phyloP scores from a whole-genome alignment of 2,797 vertebrate genomes.

The Enoplosus armatus region DNA sequence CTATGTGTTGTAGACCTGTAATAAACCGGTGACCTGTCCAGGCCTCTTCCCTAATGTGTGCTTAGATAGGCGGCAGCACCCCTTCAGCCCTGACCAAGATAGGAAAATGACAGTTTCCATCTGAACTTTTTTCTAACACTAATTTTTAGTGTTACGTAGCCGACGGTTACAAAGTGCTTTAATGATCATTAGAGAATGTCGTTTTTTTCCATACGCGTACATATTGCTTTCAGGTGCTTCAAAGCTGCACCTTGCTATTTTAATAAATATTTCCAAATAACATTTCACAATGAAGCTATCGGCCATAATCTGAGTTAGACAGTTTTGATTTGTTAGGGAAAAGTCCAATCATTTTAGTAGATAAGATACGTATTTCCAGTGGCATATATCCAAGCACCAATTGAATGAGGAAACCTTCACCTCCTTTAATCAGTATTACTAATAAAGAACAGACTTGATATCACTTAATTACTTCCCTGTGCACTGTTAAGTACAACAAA shows the following conservation, averaged over 20 bases:
- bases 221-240: neutral
- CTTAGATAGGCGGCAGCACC: neutral
- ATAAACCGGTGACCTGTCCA: slow-evolving; percentile 1
- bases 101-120: neutral
- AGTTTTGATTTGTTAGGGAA: slow-evolving; percentile 43
- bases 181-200: neutral
- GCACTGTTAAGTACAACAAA: neutral
- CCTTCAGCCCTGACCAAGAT: neutral
- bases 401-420: slow-evolving; percentile 42
- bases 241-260: neutral
- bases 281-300: slow-evolving; percentile 40
- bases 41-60: neutral
- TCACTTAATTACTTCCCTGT: slow-evolving; percentile 12
- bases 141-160: neutral
- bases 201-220: neutral
- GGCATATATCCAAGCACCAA: slow-evolving; percentile 39
- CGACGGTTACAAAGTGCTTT: neutral
- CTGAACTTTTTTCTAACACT: neutral
- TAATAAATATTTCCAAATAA: slow-evolving; percentile 19
- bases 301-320: slow-evolving; percentile 22
- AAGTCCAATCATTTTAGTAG: slow-evolving; percentile 38
- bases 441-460: slow-evolving; percentile 17
- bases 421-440: slow-evolving; percentile 47
- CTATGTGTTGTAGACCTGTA: neutral
- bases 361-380: slow-evolving; percentile 55